Evolutionary conservation across 2,888 invertebrate genomes (phyloP), one percentile per base, ranked within the genome.

Genomic region (Epistrophella euchroma): DNA sequence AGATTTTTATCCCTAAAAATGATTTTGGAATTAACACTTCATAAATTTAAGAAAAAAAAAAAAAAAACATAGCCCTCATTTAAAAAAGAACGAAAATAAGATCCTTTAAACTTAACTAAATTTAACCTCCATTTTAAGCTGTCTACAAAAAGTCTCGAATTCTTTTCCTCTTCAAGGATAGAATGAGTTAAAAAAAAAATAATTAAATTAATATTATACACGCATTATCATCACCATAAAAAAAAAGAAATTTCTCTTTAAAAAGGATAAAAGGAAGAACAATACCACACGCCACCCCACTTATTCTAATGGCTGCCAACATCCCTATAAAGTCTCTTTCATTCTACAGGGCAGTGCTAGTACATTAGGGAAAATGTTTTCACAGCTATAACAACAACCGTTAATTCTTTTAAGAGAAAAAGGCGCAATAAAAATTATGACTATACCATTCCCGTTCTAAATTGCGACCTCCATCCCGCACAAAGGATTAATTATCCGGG

Each of bases 151-250:
- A 72, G 62, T 64, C 35, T 71, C 15, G n/a, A 22, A 22, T 47
- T 35, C 47, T 68, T 50, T 50, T 50, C 19, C 17, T 35, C 35
- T 19, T 52, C 1, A n/a, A 68, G 17, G 66, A 68, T 15, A 19
- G 9, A 68, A 32, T 17, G 35, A 60, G 22, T 47, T 37, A 68
- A 43, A 43, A 60, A 60, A 50, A 60, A 15, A 68, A 58, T 76
- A 50, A 82, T 77, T 73, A 77, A 73, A 73, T 77, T 77, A 68
- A 66, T 68, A 77, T 77, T 82, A 68, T 77, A 45, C 56, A 77
- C 77, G 66, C 72, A 71, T 62, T 71, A 76, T 47, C 64, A 71
- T 70, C 28, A 62, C 52, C 62, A 62, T 71, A 73, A 62, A 52
- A 52, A 19, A 52, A 22, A 50, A 22, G 52, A 50, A 68, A 50